Base-by-base conservation (phyloP, 2,797 vertebrate genomes). In the Helicolenus hilgendorfi region DNA sequence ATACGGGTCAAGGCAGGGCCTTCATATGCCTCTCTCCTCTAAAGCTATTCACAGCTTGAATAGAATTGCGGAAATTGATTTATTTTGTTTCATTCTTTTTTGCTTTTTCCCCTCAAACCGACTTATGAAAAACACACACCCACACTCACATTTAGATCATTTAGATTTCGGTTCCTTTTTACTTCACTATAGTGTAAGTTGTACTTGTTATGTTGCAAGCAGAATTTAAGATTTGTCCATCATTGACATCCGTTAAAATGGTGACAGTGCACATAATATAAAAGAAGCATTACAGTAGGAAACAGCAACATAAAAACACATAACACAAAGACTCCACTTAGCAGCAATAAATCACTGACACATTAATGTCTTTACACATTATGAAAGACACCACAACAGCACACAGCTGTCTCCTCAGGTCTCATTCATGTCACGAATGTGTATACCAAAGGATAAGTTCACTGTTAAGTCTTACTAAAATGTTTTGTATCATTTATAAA, bases 31-130 rank as follows among this genome's bases (percentile, higher is more conserved):
- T 86, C 41, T 79, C 11, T 63, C 18, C 31, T 82, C 38, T 59
- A 11, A 76, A 89, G 72, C 72, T 78, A 36, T 26, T 91, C 72
- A 78, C 53, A 75, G 64, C 64, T 80, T 69, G 62, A 89, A 73
- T 36, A 35, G 55, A 58, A 67, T 5, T 68, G 55, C 5, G 7
- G 18, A 36, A 69, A 83, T 78, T 77, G 53, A 79, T 77, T 81
- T 77, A 35, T 86, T 80, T 7, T 24, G 6, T 59, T 83, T 73
- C n/a, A 20, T 77, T 82, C 22, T 76, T 49, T 41, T 26, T 74
- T 5, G 0, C n/a, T 77, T 22, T 9, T 59, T 58, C 11, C 11
- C 13, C 11, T 60, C 38, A 45, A 18, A 33, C 4, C n/a, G 13
- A 2, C 20, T 69, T 20, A 49, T 65, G n/a, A 55, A 62, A 63